phyloP scores from a whole-genome alignment of 2,797 vertebrate species.

The Diglossa cyanea region DNA sequence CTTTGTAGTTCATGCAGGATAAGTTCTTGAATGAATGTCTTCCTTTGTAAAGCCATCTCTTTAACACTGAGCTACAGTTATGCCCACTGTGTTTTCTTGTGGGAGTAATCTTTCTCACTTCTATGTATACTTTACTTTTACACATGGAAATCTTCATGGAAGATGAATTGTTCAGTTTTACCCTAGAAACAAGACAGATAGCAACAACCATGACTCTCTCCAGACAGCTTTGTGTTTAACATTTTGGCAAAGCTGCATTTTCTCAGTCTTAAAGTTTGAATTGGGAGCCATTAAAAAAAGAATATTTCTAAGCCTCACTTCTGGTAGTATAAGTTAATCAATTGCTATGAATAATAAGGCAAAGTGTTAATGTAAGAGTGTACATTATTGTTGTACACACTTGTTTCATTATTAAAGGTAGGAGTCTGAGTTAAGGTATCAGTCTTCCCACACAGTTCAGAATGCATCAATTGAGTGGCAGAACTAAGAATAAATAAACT shows the following conservation, averaged over 20 bases:
- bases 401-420: slow-evolving; percentile 1
- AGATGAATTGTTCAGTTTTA: not conserved
- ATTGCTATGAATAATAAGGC: not conserved
- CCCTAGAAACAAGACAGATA: not conserved
- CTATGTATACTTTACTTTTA: not conserved
- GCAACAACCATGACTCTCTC: not conserved
- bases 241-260: not conserved
- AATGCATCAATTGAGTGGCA: not conserved
- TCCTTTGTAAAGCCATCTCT: not conserved
- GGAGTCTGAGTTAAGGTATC: not conserved
- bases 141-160: not conserved
- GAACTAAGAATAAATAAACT: slow-evolving; percentile 1
- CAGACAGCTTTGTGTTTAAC: not conserved
- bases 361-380: not conserved
- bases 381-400: not conserved
- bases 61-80: not conserved
- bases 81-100: not conserved
- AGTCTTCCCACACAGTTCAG: not conserved
- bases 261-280: not conserved
- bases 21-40: not conserved
- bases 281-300: not conserved
- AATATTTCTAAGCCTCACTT: not conserved
- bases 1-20: not conserved
- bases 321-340: not conserved
- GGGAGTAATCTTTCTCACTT: slow-evolving; percentile 13